Evolutionary conservation across 1,140 invertebrate genomes (phyloP).

Genomic region (Calosoma granatense): DNA sequence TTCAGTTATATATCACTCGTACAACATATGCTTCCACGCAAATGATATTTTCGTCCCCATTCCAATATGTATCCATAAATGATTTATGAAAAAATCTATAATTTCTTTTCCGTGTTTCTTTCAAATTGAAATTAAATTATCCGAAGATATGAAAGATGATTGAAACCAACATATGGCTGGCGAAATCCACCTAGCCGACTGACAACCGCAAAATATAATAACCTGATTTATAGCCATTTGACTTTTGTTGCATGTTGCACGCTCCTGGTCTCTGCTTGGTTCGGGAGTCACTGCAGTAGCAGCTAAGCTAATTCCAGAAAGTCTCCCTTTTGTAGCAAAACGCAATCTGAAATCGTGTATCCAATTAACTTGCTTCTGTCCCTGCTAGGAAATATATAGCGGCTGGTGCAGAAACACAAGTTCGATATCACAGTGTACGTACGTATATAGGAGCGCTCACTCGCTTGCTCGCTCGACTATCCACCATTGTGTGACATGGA

Average conservation of each 20-base stretch:
- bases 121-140: no score
- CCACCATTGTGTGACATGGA: background rate
- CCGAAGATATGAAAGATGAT: no score
- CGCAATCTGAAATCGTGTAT: slow-evolving; percentile 8
- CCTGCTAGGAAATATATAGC: background rate
- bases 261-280: background rate
- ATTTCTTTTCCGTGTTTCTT: no score
- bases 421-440: background rate
- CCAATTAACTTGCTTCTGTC: background rate
- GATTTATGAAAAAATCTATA: no score
- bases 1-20: no score
- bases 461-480: no score
- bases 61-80: no score
- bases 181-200: no score
- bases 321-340: background rate
- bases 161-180: no score
- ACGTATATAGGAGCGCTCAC: no score
- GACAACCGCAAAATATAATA: background rate
- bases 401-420: slow-evolving; percentile 3
- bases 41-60: no score
- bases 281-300: background rate
- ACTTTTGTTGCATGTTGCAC: background rate
- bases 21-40: no score
- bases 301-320: background rate
- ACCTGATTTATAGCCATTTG: background rate